These are phyloP conservation scores for Aphrophora alni DNA, from an alignment of 2,888 invertebrate species.

Conservation along the genomic window DNA sequence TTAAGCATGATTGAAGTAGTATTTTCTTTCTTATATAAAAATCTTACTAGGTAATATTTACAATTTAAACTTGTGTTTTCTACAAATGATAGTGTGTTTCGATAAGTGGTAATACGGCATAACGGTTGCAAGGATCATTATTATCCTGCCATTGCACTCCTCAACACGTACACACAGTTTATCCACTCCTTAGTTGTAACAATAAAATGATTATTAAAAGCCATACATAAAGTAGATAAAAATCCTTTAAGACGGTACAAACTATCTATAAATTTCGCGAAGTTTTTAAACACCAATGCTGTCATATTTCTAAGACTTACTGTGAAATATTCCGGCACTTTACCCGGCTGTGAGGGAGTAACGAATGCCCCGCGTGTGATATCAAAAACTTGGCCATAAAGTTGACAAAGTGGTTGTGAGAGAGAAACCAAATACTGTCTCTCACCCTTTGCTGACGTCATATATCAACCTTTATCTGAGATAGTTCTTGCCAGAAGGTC, in stretches of 20 bases:
- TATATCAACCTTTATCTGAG: background rate
- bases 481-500: background rate
- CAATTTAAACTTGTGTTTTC: no score
- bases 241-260: background rate
- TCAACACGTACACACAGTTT: no score
- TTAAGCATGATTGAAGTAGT: no score
- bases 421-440: background rate
- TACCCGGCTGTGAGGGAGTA: background rate
- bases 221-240: no score
- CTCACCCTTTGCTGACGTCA: background rate
- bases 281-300: background rate
- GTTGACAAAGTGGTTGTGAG: background rate
- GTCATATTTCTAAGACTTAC: background rate
- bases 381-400: background rate
- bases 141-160: no score
- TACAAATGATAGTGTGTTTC: no score
- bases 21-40: no score
- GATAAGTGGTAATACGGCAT: no score
- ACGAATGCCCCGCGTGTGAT: background rate
- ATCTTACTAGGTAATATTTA: no score
- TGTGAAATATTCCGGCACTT: background rate
- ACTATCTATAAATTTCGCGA: background rate
- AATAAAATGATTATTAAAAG: no score
- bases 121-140: no score
- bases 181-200: no score